A percentile compares a stretch with the other conserved stretches of the same genome.
Conservation (phyloP, 2,797 vertebrate species). For the Schizothorax lantsangensis region DNA sequence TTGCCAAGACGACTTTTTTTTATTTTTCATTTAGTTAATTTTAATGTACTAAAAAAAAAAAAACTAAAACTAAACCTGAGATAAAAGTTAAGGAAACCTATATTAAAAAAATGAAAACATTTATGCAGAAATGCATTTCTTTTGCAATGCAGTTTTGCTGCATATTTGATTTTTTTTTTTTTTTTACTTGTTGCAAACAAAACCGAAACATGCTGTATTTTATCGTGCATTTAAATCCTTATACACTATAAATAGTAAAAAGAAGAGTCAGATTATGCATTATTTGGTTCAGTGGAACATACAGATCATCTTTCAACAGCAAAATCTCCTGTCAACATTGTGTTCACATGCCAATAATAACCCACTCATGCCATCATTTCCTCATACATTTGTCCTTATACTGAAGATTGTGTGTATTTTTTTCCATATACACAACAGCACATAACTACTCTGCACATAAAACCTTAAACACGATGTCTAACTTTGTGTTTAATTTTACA, state of each 20-base stretch:
- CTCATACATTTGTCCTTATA: background rate
- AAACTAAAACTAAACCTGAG: no score
- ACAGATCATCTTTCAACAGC: background rate
- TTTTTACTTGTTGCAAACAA: background rate
- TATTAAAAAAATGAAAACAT: no score
- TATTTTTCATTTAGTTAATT: no score
- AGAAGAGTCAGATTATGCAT: background rate
- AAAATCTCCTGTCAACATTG: background rate
- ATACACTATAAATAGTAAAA: background rate
- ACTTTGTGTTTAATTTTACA: background rate
- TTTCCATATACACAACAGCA: background rate
- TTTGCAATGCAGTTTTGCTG: no score
- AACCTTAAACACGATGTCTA: background rate
- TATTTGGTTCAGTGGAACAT: background rate
- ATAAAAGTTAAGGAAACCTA: no score
- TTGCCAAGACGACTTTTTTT: no score
- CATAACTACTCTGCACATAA: background rate
- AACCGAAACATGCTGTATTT: background rate
- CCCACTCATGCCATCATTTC: background rate
- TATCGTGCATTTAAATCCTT: background rate
- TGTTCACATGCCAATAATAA: background rate
- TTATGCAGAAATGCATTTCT: no score
- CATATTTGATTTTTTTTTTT: no score
- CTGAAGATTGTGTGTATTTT: background rate
- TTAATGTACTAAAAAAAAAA: no score